Evolutionary conservation across 1,140 invertebrate genomes (phyloP), one percentile per base, ranked within the genome.

Genomic region (Euglossa dilemma): DNA sequence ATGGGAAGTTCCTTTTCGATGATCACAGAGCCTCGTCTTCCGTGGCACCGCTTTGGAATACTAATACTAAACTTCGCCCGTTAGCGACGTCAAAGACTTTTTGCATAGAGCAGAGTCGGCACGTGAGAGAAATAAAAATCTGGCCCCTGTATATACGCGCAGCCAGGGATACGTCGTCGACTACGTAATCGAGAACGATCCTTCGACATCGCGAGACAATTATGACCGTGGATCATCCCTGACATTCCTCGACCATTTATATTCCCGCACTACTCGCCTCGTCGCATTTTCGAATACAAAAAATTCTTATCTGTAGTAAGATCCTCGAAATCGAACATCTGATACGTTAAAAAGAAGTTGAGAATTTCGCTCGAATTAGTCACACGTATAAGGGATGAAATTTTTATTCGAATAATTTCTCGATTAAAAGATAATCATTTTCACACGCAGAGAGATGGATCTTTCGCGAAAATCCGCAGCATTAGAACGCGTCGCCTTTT

Each of bases 21-120:
- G 76, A 87, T 87, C 69, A 77, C 64, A 79, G 75, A 83, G 59
- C 76, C 50, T 59, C 75, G 69, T 86, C 64, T 87, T 75, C 20
- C 56, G 75, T 14, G 54, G 73, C 45, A 71, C 64, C 25, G 64
- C 56, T 45, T 79, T 79, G 59, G 86, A 87, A 87, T 87, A 87
- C 86, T 87, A 73, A 87, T 87, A 80, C 73, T 75, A 81, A 81
- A 81, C 61, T 81, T 81, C 66, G 81, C n/a, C 73, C 81, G 71
- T 87, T 87, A 87, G 81, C 69, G 70, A 87, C 75, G 85, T 87
- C 86, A 87, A 87, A 70, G 80, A 76, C 72, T 80, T 87, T 87
- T 87, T 87, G 73, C 67, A 70, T 69, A 36, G 52, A 61, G 78
- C 43, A 50, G 45, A 25, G 36, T 23, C 45, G 57, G 56, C 74